Base-by-base conservation (phyloP, 2,888 invertebrate species). In the Poecilus cupreus region DNA sequence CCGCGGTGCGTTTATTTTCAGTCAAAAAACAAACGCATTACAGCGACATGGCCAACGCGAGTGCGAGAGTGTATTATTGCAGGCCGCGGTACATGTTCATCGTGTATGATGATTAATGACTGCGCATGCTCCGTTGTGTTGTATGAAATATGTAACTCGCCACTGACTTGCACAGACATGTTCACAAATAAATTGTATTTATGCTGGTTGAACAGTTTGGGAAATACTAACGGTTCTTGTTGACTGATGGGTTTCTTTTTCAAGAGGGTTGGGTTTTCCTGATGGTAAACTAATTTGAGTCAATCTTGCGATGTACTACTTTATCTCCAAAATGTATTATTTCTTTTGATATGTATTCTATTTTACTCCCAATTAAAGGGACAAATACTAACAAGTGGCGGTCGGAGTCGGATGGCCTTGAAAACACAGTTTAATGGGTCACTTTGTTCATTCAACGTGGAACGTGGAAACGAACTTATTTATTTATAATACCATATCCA, bases 21-120 rank as follows among this genome's bases (percentile, higher is more conserved):
- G 51, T 51, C 16, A 51, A 51, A 51, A 51, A 51, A 51, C 51
- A 51, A 51, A 18, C 13, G 51, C 51, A 51, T 20, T 51, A 51
- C 13, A 18, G 51, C 51, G 51, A 18, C 51, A 51, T 20, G 18
- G 32, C 32, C 32, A 32, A 8, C 32, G 4, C 32, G 32, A 32
- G n/a, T 32, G 4, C 32, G 32, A 32, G 32, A 32, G 32, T 32
- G 32, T 32, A 32, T 32, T 32, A 32, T 32, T 32, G 32, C 32
- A 32, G 32, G 4, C 2, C 32, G 4, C 2, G 46, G 5, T 46
- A 46, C 46, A 46, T 46, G 46, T 46, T 46, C 46, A 46, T 46
- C 46, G 46, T 46, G 46, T 46, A 46, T 46, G 46, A 46, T 46
- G 46, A 46, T 46, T 13, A 46, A 46, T 46, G 46, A 46, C 3